phyloP scores from a whole-genome alignment of 2,888 invertebrate species.

The Scaptomyza flava region DNA sequence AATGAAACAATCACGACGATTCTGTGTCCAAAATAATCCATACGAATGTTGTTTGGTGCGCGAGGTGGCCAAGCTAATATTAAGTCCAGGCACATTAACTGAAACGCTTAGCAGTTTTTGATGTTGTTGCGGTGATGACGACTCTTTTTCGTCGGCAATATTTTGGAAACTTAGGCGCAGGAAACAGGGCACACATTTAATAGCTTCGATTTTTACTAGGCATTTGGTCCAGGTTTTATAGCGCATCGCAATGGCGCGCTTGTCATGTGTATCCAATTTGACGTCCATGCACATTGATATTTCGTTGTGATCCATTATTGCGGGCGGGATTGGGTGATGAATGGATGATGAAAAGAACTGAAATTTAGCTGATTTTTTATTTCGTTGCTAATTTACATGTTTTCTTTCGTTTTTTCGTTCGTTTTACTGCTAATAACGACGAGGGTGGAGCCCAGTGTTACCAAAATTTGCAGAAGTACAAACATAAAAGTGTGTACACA shows the following conservation, averaged over 20 bases:
- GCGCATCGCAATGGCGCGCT: conserved; percentile 80
- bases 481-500: conserved; percentile 23
- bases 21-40: conserved; percentile 84
- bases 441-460: conserved; percentile 50
- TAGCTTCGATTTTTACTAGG: conserved; percentile 84
- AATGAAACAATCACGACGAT: conserved; percentile 83
- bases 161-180: conserved; percentile 81
- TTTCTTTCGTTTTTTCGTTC: conserved; percentile 47
- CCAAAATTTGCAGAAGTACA: neutral
- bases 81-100: conserved; percentile 84
- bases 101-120: conserved; percentile 72
- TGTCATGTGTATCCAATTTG: conserved; percentile 83
- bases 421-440: conserved; percentile 41
- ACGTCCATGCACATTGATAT: conserved; percentile 83
- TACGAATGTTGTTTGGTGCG: conserved; percentile 83
- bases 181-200: conserved; percentile 84
- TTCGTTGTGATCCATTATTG: conserved; percentile 82
- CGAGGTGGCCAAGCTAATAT: conserved; percentile 82
- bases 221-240: conserved; percentile 83
- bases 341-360: conserved; percentile 51
- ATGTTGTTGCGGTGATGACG: conserved; percentile 13
- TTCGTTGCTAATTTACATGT: conserved; percentile 47
- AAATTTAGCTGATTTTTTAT: conserved; percentile 24
- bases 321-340: conserved; percentile 33
- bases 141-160: conserved; percentile 17